These are phyloP conservation scores for Plecotus auritus DNA, from an alignment of 2,113 vertebrate genomes.

Conservation along the genomic window DNA sequence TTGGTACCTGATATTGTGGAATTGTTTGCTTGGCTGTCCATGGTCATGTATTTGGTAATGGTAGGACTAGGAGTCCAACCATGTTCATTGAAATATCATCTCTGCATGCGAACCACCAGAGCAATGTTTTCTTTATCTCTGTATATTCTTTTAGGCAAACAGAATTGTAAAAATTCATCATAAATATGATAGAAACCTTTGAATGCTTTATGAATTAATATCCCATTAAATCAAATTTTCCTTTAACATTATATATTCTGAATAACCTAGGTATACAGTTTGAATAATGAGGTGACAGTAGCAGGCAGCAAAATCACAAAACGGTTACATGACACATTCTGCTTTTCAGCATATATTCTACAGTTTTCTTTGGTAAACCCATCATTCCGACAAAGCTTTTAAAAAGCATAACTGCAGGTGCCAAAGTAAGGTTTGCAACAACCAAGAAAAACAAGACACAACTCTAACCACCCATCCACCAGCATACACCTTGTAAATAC, in stretches of 20 bases:
- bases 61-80: not conserved
- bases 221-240: not conserved
- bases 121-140: not conserved
- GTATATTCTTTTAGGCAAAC: not conserved
- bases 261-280: not conserved
- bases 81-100: not conserved
- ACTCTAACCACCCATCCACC: not conserved
- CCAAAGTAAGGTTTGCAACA: slow-evolving; percentile 56
- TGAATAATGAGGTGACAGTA: not conserved
- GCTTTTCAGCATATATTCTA: slow-evolving; percentile 8
- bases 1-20: not conserved
- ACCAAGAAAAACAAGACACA: slow-evolving; percentile 27
- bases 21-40: not conserved
- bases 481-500: slow-evolving; percentile 18
- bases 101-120: not conserved
- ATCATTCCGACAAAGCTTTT: not conserved
- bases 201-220: slow-evolving; percentile 24
- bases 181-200: not conserved
- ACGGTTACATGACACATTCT: not conserved
- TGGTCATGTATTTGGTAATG: not conserved
- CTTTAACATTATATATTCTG: not conserved
- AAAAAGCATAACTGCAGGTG: slow-evolving; percentile 16
- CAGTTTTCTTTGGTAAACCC: slow-evolving; percentile 39
- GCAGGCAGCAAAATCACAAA: not conserved
- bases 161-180: not conserved